phyloP scores from a whole-genome alignment of 1,140 invertebrate species.

The Trachelipus rathkii region DNA sequence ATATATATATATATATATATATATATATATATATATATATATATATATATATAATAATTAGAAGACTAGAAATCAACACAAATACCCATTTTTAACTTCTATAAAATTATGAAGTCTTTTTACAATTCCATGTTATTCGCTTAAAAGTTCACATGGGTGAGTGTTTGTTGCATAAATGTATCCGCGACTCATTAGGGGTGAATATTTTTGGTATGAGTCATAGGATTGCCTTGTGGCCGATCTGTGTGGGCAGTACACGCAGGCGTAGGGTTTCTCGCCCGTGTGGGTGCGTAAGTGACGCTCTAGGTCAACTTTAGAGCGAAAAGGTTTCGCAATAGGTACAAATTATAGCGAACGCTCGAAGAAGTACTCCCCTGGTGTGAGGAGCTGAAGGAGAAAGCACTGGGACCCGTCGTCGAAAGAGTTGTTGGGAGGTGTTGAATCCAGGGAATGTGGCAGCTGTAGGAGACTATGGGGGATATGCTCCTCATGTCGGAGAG shows the following conservation, averaged over 20 bases:
- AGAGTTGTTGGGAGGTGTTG: too few relatives aligned
- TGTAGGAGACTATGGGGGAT: not conserved
- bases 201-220: slow-evolving; percentile 37
- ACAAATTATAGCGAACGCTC: slow-evolving; percentile 35
- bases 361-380: slow-evolving; percentile 8
- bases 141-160: slow-evolving; percentile 22
- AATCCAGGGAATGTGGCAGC: not conserved
- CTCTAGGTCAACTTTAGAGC: slow-evolving; percentile 38
- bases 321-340: slow-evolving; percentile 36
- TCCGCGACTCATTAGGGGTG: slow-evolving; percentile 9
- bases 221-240: slow-evolving; percentile 37
- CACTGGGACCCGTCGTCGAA: too few relatives aligned
- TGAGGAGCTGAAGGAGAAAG: not conserved
- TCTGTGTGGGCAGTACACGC: slow-evolving; percentile 53
- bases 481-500: slow-evolving; percentile 3
- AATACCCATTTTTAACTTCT: too few relatives aligned
- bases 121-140: not conserved
- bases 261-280: slow-evolving; percentile 52
- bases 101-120: too few relatives aligned
- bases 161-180: slow-evolving; percentile 1
- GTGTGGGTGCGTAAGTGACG: slow-evolving; percentile 47
- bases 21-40: slow-evolving; percentile 1
- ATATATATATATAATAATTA: not conserved
- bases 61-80: not conserved
- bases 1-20: slow-evolving; percentile 4